These are phyloP conservation scores for Lapara coniferarum DNA, from an alignment of 2,888 invertebrate species.

Conservation along the genomic window DNA sequence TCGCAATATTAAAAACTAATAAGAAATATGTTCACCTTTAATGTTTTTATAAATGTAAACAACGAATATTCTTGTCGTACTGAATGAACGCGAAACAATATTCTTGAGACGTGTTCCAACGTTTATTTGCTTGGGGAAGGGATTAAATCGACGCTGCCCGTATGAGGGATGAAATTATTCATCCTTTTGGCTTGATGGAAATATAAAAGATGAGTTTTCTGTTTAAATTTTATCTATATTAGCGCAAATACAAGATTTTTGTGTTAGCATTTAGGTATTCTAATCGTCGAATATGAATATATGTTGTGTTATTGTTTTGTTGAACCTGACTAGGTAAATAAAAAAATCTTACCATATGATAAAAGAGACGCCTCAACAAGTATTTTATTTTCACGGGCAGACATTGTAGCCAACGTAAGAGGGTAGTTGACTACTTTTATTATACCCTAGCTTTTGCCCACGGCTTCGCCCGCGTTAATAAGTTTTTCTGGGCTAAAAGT, in stretches of 20 bases:
- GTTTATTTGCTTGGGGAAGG: slow-evolving; percentile 13
- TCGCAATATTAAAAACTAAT: background rate
- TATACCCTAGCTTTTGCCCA: too few species aligned
- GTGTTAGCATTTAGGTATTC: background rate
- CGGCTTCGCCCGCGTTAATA: too few species aligned
- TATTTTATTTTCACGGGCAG: too few species aligned
- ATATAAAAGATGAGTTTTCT: background rate
- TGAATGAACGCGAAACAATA: slow-evolving; percentile 17
- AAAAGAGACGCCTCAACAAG: too few species aligned
- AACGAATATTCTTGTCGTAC: background rate
- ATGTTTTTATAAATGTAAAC: background rate
- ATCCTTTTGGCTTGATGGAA: background rate
- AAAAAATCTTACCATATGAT: too few species aligned
- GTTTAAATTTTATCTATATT: background rate
- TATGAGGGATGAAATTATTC: slow-evolving; percentile 6
- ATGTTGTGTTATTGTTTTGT: too few species aligned
- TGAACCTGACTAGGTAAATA: too few species aligned
- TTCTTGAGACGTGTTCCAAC: slow-evolving; percentile 12
- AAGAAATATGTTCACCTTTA: too few species aligned
- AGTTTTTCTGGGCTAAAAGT: too few species aligned
- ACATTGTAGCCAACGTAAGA: too few species aligned
- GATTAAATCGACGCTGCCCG: slow-evolving; percentile 8
- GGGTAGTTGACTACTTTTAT: too few species aligned
- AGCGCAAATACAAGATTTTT: background rate
- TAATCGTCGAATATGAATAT: too few species aligned